phyloP scores from a whole-genome alignment of 2,888 invertebrate species.

The Phyllotreta striolata region DNA sequence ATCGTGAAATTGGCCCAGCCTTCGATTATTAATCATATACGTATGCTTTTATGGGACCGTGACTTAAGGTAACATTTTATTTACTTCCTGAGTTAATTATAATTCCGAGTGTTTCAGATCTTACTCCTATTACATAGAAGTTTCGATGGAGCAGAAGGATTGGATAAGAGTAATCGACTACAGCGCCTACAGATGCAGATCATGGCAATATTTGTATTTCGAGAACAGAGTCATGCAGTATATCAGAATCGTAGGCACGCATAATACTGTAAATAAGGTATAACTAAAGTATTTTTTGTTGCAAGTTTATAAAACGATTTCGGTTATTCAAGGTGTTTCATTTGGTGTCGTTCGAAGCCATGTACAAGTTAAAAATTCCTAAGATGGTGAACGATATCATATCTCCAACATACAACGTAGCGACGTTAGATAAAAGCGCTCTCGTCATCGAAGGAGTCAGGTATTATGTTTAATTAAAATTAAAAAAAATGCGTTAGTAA shows the following conservation, averaged over 20 bases:
- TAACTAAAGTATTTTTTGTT: slow-evolving; percentile 20
- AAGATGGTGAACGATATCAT: slow-evolving; percentile 78
- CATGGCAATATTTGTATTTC: slow-evolving; percentile 97
- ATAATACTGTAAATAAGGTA: slow-evolving; percentile 94
- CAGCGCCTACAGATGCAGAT: slow-evolving; percentile 90
- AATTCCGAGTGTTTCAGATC: slow-evolving; percentile 64
- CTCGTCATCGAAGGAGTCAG: slow-evolving; percentile 95
- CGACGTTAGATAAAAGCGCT: slow-evolving; percentile 88
- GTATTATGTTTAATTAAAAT: slow-evolving; percentile 53
- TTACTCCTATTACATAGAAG: slow-evolving; percentile 91
- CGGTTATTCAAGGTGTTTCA: slow-evolving; percentile 77
- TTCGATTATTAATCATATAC: slow-evolving; percentile 92
- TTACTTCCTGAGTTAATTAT: background rate
- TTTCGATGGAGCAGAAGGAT: slow-evolving; percentile 93
- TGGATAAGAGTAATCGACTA: slow-evolving; percentile 96
- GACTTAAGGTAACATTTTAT: slow-evolving; percentile 72
- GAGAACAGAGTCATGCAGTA: slow-evolving; percentile 86
- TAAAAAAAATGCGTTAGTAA: background rate
- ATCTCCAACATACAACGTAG: slow-evolving; percentile 89
- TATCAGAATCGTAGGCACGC: slow-evolving; percentile 85
- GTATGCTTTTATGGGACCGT: slow-evolving; percentile 92
- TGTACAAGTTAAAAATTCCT: slow-evolving; percentile 80
- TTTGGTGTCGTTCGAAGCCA: slow-evolving; percentile 90
- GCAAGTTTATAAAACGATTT: slow-evolving; percentile 24
- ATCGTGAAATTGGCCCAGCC: slow-evolving; percentile 82